Evolutionary conservation across 1,140 invertebrate genomes (phyloP).

Genomic region (Propsilocerus akamusi): DNA sequence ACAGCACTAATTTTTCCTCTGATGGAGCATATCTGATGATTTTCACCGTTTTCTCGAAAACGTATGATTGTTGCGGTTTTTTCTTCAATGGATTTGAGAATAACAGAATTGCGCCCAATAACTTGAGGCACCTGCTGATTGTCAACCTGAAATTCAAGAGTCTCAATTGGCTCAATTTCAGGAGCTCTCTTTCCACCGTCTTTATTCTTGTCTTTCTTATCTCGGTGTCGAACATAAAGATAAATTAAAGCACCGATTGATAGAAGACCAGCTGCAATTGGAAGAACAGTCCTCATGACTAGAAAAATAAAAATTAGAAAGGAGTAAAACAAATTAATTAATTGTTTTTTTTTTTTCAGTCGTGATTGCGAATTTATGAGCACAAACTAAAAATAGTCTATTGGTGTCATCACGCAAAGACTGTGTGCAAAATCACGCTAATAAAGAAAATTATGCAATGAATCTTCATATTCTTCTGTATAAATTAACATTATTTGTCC

Average conservation of each 20-base stretch:
- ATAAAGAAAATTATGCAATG: too few relatives aligned
- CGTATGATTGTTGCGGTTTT: constrained; percentile 46
- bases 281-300: background rate
- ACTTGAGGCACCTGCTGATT: constrained; percentile 16
- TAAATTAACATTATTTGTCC: too few relatives aligned
- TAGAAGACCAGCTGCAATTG: background rate
- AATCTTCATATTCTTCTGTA: too few relatives aligned
- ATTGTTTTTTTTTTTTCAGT: too few relatives aligned
- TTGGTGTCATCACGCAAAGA: too few relatives aligned
- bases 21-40: constrained; percentile 40
- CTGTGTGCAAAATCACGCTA: too few relatives aligned
- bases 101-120: constrained; percentile 43
- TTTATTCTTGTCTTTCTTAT: constrained; percentile 12
- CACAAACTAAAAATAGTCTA: too few relatives aligned
- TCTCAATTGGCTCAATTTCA: constrained; percentile 16
- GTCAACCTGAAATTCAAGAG: constrained; percentile 26
- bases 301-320: too few relatives aligned
- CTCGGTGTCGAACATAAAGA: background rate
- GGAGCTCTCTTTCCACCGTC: constrained; percentile 12
- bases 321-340: too few relatives aligned
- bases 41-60: constrained; percentile 32
- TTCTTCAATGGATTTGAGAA: constrained; percentile 49
- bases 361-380: too few relatives aligned
- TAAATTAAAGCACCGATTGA: background rate
- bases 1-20: constrained; percentile 37